Percentiles rank a stretch among this genome's conserved stretches.
These are phyloP conservation scores for Tupaia tana DNA, from an alignment of 2,113 vertebrate genomes.

Conservation along the genomic window DNA sequence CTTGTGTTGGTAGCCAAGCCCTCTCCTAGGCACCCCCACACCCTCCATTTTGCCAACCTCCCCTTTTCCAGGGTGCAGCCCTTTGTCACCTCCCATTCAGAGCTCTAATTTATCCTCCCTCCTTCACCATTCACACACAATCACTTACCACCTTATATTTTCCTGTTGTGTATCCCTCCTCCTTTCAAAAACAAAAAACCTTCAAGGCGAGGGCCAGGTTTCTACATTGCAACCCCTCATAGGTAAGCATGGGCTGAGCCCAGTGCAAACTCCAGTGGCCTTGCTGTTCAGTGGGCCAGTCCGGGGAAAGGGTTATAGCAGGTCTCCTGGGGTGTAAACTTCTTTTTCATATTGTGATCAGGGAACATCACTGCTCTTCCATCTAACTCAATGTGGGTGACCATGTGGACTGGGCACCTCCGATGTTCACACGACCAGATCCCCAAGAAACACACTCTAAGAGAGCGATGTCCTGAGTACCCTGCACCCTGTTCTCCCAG, in stretches of 20 bases:
- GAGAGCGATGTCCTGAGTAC: not conserved
- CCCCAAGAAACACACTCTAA: not conserved
- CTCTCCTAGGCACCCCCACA: not conserved
- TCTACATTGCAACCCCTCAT: not conserved
- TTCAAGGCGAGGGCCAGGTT: not conserved
- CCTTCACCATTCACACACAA: not conserved
- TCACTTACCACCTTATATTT: not conserved
- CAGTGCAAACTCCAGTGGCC: not conserved
- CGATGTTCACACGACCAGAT: not conserved
- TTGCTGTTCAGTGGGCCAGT: not conserved
- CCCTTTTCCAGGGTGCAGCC: no score
- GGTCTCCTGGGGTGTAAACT: not conserved
- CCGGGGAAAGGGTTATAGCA: not conserved
- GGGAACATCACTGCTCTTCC: not conserved
- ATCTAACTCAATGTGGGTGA: not conserved
- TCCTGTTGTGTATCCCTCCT: not conserved
- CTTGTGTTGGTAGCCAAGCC: not conserved
- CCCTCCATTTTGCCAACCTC: not conserved
- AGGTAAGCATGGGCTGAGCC: not conserved
- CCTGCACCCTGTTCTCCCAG: not conserved
- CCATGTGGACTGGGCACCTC: not conserved
- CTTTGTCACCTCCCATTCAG: not conserved
- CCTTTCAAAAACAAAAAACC: not conserved
- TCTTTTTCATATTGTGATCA: not conserved
- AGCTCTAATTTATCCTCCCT: not conserved